Conservation (phyloP, 2,113 vertebrate species). For the Alethe castanea region DNA sequence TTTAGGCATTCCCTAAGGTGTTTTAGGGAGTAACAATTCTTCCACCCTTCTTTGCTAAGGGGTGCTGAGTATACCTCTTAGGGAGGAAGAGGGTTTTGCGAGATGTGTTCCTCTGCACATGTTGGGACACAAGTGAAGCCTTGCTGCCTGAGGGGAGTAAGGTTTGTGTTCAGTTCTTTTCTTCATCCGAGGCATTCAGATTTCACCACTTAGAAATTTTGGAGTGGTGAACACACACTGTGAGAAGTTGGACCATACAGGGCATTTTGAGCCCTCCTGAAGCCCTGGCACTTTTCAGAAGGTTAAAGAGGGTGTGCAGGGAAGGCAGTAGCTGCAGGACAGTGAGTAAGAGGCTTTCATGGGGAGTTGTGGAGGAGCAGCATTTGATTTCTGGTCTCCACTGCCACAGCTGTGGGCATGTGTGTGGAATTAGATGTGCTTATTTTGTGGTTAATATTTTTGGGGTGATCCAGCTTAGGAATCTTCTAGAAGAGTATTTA, state of each 20-base stretch:
- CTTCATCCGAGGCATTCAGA: neutral
- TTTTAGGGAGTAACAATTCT: neutral
- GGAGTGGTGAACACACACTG: neutral
- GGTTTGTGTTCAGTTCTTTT: neutral
- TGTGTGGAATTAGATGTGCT: neutral
- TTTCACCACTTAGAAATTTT: neutral
- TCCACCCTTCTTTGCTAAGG: neutral
- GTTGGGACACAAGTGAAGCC: rapidly evolving
- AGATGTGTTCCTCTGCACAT: neutral
- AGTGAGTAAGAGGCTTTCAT: neutral
- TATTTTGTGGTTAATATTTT: neutral
- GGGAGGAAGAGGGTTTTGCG: neutral
- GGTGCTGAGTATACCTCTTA: neutral
- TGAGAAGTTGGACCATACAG: neutral
- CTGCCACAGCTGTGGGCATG: rapidly evolving
- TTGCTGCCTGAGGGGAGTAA: rapidly evolving
- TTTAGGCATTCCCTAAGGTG: neutral
- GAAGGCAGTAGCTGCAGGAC: neutral
- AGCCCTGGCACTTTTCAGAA: neutral
- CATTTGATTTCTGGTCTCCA: neutral
- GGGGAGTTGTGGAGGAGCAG: neutral
- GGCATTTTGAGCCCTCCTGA: neutral
- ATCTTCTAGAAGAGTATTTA: neutral
- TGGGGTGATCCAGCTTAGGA: neutral
- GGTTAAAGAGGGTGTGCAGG: neutral